phyloP scores from a whole-genome alignment of 2,797 vertebrate species.

The Loriculus beryllinus region DNA sequence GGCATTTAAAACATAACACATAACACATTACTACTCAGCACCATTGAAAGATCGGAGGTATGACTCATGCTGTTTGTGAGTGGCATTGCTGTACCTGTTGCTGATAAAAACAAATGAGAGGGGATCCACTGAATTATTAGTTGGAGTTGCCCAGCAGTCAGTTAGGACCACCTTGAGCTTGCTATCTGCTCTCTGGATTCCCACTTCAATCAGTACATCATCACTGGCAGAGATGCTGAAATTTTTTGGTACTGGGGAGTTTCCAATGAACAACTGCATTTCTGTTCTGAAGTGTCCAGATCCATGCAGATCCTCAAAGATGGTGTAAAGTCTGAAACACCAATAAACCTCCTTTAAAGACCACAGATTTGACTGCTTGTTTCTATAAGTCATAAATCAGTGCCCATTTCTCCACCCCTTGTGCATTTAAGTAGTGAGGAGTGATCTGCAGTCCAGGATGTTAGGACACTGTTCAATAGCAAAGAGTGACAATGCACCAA shows the following conservation, averaged over 20 bases:
- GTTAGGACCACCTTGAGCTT: constrained; percentile 84
- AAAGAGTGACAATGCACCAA: not conserved
- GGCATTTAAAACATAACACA: not conserved
- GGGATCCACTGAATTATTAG: constrained; percentile 64
- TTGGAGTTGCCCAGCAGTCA: constrained; percentile 90
- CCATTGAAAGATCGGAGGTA: not conserved
- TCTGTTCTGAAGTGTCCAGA: constrained; percentile 81
- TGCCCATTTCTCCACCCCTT: not conserved
- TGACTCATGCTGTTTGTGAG: not conserved
- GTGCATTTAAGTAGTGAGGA: fast-evolving
- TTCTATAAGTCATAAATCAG: not conserved
- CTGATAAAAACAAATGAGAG: constrained; percentile 77
- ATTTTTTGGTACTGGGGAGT: constrained; percentile 80
- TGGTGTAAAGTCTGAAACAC: constrained; percentile 76
- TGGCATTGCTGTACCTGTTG: constrained; percentile 77
- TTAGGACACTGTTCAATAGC: not conserved
- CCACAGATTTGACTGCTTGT: not conserved
- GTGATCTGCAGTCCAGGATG: not conserved
- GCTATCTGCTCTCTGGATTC: constrained; percentile 77
- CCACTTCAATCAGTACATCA: constrained; percentile 82
- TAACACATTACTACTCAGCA: not conserved
- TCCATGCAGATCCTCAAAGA: constrained; percentile 79
- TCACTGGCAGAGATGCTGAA: constrained; percentile 81
- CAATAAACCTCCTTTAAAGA: not conserved
- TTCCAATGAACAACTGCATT: constrained; percentile 83